Evolutionary conservation across 37 sponge, comb jelly and placozoan genomes (phyloP).

Genomic region (Oscarella lobularis): DNA sequence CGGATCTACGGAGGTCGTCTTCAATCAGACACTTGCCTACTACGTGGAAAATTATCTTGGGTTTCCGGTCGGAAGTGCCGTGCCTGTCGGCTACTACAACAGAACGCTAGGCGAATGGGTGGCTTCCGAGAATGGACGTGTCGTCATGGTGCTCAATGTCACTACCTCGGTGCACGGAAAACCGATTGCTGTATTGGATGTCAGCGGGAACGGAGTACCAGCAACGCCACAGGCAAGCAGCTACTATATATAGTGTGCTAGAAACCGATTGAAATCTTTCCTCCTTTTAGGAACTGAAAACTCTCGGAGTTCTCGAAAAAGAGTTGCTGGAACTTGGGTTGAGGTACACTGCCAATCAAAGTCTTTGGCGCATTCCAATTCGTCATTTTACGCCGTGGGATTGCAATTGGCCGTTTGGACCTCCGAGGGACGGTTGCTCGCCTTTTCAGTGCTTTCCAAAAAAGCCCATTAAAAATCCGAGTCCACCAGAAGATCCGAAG

Average conservation of each 20-base stretch:
- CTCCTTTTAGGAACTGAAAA: not conserved
- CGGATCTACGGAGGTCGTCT: not conserved
- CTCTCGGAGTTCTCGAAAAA: not conserved
- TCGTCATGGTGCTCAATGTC: not conserved
- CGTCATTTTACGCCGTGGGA: slow-evolving; percentile 2
- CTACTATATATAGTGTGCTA: no score
- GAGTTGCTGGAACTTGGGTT: not conserved
- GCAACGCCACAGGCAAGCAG: no score
- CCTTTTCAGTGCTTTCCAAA: not conserved
- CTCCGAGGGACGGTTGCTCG: not conserved
- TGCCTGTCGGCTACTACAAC: not conserved
- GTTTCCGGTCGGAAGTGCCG: slow-evolving; percentile 4
- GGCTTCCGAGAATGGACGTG: not conserved
- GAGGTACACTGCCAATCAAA: not conserved
- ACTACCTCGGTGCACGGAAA: no score
- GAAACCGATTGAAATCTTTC: no score
- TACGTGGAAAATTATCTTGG: not conserved
- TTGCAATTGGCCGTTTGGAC: slow-evolving; percentile 1
- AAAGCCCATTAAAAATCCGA: no score
- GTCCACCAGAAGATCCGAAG: no score
- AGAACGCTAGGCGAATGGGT: slow-evolving; percentile 1
- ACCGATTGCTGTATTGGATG: not conserved
- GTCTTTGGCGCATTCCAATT: not conserved
- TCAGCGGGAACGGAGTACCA: not conserved
- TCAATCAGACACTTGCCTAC: not conserved